phyloP scores from a whole-genome alignment of 2,888 invertebrate species.

The Yponomeuta plumbellus region DNA sequence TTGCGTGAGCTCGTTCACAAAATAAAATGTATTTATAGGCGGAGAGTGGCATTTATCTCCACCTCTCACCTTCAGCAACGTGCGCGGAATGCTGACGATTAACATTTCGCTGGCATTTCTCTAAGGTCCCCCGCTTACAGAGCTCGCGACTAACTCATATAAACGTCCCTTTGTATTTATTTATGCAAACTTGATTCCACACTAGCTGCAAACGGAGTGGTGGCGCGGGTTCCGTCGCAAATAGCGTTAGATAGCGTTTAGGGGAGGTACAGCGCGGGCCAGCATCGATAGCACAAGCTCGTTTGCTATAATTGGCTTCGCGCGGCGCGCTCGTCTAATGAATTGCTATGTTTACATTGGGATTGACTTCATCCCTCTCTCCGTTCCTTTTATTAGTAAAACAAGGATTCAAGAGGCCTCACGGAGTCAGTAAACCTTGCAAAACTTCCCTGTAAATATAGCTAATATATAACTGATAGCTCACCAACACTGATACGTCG shows the following conservation, averaged over 20 bases:
- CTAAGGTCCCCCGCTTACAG: constrained; percentile 38
- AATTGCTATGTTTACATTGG: neutral
- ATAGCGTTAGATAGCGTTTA: neutral
- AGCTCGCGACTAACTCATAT: constrained; percentile 13
- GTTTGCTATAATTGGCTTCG: neutral
- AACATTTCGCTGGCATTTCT: constrained; percentile 69
- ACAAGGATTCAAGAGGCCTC: too few relatives aligned
- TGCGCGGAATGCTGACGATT: constrained; percentile 55
- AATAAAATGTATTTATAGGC: constrained; percentile 14
- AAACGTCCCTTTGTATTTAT: constrained; percentile 7
- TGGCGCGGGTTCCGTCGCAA: neutral
- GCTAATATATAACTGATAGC: too few relatives aligned
- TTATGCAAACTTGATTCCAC: constrained; percentile 1
- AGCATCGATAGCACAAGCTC: neutral
- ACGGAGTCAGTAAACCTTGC: too few relatives aligned
- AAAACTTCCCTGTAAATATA: too few relatives aligned
- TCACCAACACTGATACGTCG: too few relatives aligned
- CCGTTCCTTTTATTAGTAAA: too few relatives aligned
- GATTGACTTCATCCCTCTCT: too few relatives aligned
- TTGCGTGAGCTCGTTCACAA: constrained; percentile 3
- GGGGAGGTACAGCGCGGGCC: neutral
- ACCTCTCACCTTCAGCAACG: constrained; percentile 49
- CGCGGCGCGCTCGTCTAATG: neutral
- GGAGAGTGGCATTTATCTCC: constrained; percentile 34
- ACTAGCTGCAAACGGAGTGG: neutral